phyloP scores from a whole-genome alignment of 23 tunicate genomes.

The Ciona savignyi region DNA sequence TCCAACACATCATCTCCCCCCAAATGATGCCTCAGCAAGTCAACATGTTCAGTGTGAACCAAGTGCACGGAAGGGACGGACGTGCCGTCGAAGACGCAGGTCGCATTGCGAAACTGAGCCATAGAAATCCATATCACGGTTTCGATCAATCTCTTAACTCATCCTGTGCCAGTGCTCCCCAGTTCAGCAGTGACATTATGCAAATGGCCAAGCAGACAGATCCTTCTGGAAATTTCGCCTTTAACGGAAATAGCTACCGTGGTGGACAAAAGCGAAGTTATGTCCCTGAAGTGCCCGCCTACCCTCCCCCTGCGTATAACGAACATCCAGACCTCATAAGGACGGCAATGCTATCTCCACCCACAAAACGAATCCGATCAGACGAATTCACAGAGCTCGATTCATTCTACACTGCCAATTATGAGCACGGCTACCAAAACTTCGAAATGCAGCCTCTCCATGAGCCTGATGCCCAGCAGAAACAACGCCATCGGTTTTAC shows the following conservation, averaged over 20 bases:
- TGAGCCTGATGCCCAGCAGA: neutral
- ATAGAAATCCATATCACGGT: neutral
- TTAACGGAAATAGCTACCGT: neutral
- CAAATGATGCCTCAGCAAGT: neutral
- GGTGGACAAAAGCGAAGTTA: constrained; percentile 3
- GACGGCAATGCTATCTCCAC: neutral
- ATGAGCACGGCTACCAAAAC: neutral
- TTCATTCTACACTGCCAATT: neutral
- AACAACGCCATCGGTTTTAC: constrained; percentile 1
- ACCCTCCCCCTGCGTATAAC: constrained; percentile 31
- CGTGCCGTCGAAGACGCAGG: neutral
- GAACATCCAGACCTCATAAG: neutral
- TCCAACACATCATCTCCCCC: neutral
- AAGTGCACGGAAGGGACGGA: neutral
- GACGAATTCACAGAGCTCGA: neutral
- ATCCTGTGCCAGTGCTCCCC: neutral
- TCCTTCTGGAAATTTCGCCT: neutral
- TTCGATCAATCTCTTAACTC: neutral
- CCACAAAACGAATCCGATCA: constrained; percentile 6
- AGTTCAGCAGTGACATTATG: neutral
- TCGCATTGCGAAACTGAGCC: neutral
- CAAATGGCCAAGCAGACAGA: neutral
- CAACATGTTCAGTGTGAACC: neutral
- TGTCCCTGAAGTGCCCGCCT: constrained; percentile 4
- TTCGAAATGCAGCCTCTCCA: neutral